A percentile compares a stretch with the other conserved stretches of the same genome.
Evolutionary conservation across 2,113 vertebrate genomes (phyloP).

Genomic region (Brachypodius melanocephalos): DNA sequence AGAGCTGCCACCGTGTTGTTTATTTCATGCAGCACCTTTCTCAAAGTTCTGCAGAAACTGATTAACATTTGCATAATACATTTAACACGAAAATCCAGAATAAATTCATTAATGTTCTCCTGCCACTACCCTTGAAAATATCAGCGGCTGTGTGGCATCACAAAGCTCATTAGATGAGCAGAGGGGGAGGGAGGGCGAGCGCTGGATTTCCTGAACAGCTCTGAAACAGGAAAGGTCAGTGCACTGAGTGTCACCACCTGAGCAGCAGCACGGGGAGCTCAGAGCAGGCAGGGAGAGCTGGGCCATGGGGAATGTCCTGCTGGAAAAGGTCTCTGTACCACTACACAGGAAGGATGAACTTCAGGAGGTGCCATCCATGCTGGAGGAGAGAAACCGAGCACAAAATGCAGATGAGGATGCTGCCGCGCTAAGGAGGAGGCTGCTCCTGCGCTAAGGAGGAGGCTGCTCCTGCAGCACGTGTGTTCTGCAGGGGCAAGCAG

Average conservation of each 20-base stretch:
- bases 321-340: background rate
- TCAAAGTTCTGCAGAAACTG: slow-evolving; percentile 42
- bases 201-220: background rate
- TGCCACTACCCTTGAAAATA: slow-evolving; percentile 34
- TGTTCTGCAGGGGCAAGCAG: background rate
- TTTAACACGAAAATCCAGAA: slow-evolving; percentile 52
- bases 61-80: slow-evolving; percentile 68
- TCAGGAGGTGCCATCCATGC: background rate
- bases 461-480: fast-evolving
- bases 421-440: background rate
- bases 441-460: background rate
- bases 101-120: slow-evolving; percentile 58
- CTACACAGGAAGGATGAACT: background rate
- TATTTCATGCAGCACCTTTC: slow-evolving; percentile 52
- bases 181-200: background rate
- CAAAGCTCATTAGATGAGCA: slow-evolving; percentile 23
- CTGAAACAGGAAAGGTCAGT: slow-evolving; percentile 2
- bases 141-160: background rate
- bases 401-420: background rate
- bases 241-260: background rate
- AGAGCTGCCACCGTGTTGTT: background rate
- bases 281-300: background rate
- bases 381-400: background rate
- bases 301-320: background rate
- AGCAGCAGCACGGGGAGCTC: background rate